A percentile compares a stretch with the other conserved stretches of the same genome.
Evolutionary conservation across 2,113 vertebrate genomes (phyloP).

Genomic region (Muntiacus reevesi): DNA sequence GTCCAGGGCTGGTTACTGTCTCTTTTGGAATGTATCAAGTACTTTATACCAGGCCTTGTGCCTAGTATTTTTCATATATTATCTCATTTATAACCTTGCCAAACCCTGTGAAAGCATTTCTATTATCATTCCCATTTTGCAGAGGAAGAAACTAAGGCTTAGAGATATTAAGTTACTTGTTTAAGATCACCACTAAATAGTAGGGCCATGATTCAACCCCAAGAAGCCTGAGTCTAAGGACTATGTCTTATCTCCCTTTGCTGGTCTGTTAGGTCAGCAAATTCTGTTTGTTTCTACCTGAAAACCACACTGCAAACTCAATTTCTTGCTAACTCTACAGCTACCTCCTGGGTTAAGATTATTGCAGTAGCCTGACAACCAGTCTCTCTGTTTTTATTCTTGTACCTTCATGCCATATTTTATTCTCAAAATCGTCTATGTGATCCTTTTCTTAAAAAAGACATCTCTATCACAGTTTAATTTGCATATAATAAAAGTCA

Average conservation of each 20-base stretch:
- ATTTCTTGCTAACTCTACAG: neutral
- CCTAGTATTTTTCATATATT: neutral
- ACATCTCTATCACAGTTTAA: neutral
- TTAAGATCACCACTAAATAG: neutral
- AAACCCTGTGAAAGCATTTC: neutral
- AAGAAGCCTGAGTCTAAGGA: neutral
- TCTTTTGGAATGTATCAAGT: neutral
- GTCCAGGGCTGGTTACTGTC: neutral
- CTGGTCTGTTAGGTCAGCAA: neutral
- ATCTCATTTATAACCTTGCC: neutral
- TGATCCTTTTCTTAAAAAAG: neutral
- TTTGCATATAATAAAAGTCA: conserved; percentile 20
- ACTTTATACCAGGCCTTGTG: neutral
- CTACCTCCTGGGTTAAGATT: neutral
- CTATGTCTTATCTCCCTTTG: neutral
- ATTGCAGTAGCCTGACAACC: neutral
- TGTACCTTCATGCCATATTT: neutral
- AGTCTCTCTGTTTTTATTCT: neutral
- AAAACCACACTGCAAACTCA: neutral
- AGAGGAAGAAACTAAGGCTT: neutral
- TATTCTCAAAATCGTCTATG: neutral
- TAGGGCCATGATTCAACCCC: neutral
- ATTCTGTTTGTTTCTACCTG: neutral
- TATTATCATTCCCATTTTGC: neutral
- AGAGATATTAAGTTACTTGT: neutral